Evolutionary conservation across 2,113 vertebrate genomes (phyloP), one percentile per base, ranked within the genome.

Genomic region (Nannospalax galili): DNA sequence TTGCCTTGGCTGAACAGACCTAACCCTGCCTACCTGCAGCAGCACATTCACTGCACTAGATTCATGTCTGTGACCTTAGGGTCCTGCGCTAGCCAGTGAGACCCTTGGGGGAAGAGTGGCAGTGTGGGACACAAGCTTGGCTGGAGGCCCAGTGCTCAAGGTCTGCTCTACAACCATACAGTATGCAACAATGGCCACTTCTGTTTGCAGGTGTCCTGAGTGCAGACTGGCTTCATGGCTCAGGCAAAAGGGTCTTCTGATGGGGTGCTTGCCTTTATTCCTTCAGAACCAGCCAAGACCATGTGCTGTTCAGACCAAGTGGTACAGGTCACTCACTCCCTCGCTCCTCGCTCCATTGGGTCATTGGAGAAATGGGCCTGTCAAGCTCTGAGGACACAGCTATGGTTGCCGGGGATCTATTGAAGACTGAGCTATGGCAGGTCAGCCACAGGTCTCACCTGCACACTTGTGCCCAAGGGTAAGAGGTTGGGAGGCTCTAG

Each of bases 111-210:
- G 19, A 9, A 12, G 28, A 4, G 60, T 0, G 0, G 28, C 60
- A n/a, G 48, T 77, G 19, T 0, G 0, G 56, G 20, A 4, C 0
- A 0, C 35, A 40, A 70, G 40, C 79, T 64, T 52, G 7, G 26
- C 58, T 3, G 1, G 24, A 78, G 26, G 17, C 70, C 28, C 16
- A 8, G 7, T 16, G 32, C 22, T 88, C 40, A 8, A 65, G 14
- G 45, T 70, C 37, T 5, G 1, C 28, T 12, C 56, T 81, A 16
- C 14, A 22, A 42, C 52, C 28, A 1, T 15, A 1, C 60, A 6
- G 7, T 17, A 2, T 3, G 20, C 0, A 5, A 1, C 0, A 6
- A 5, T 28, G 19, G 26, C 74, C 8, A 12, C 56, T 35, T 24
- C 14, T 10, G 10, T 40, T 64, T 52, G 69, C 72, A 45, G 32